Evolutionary conservation across 2,888 invertebrate genomes (phyloP), one percentile per base, ranked within the genome.

Genomic region (Subacronicta megacephala): DNA sequence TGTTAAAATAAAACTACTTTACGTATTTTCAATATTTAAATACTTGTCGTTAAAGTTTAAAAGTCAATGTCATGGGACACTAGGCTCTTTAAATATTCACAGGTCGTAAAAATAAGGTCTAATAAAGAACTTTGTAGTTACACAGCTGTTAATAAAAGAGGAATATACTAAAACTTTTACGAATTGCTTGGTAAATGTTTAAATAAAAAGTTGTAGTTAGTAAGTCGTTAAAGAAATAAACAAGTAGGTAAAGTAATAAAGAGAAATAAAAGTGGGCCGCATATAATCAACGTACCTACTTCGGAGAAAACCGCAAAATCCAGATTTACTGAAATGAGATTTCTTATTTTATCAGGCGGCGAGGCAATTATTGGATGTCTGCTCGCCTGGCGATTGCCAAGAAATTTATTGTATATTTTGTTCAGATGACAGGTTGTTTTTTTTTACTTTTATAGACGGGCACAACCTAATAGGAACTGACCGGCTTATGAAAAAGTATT

Each of bases 331-430:
- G 68, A 49, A 61, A 61, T 35, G 41, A 44, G 60, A 16, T 53
- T 53, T 29, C 15, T 41, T 43, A 41, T 23, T 53, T 47, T 61
- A 35, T 52, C 10, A 26, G 26, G 53, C 31, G 40, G 44, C 35
- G 29, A 53, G 67, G 49, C 61, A 67, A 67, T 64, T 67, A 64
- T 67, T 67, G 37, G 68, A 52, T 45, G 26, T 10, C 26, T 26
- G 3, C 26, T 3, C 9, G 26, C 10, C 52, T 49, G 26, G 20
- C 35, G 33, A 67, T 52, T 61, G 44, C 63, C 52, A 63, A 51
- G 58, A 42, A 20, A 35, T 51, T 45, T 65, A 46, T 46, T 65
- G 50, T 50, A 38, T 46, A 29, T 20, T 51, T 59, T 40, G 37
- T 47, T 43, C 17, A 40, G 10, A 26, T 35, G 0, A 23, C 26